Base-by-base conservation (phyloP, 1,140 invertebrate species). In the Sycophila sp. region DNA sequence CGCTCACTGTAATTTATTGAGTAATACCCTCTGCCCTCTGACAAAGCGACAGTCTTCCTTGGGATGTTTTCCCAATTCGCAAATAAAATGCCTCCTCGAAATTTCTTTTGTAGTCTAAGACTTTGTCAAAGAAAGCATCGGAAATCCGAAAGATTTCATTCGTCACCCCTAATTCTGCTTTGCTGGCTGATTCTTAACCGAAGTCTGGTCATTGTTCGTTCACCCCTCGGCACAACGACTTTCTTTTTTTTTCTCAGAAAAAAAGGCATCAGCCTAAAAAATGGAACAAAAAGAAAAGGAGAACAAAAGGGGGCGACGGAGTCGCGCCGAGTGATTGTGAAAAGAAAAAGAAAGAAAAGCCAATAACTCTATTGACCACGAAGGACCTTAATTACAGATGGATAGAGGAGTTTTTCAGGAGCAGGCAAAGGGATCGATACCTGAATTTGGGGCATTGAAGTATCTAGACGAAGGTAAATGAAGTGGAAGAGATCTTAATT, bases 341-440 rank as follows among this genome's bases (percentile, higher is more conserved):
- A 36, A 53, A 53, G 19, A 13, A n/a, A n/a, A n/a, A n/a, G n/a
- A n/a, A n/a, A n/a, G 13, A 28, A 17, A 15, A 47, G 28, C 40
- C 42, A 55, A 32, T n/a, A 17, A 68, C 19, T 40, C 59, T 47
- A 78, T 79, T 73, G 67, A 71, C 69, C 73, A 34, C 70, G 36
- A 17, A 55, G 51, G 55, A 65, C 73, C 69, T 78, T 79, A 80
- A 79, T 78, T 79, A 78, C 67, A 17, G 56, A 47, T 19, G 47
- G 30, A 34, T 8, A n/a, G 24, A 28, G 4, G 30, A 40, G 38
- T 24, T 38, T 42, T 45, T 53, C 11, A 26, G 58, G 40, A 24
- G 38, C 22, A 3, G 3, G 26, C 13, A 19, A 55, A 42, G 34
- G 19, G 24, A 53, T 59, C 24, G 34, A 53, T 49, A 5, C 3